Conservation (phyloP, 2,113 vertebrate species). For the Pao palembangensis region DNA sequence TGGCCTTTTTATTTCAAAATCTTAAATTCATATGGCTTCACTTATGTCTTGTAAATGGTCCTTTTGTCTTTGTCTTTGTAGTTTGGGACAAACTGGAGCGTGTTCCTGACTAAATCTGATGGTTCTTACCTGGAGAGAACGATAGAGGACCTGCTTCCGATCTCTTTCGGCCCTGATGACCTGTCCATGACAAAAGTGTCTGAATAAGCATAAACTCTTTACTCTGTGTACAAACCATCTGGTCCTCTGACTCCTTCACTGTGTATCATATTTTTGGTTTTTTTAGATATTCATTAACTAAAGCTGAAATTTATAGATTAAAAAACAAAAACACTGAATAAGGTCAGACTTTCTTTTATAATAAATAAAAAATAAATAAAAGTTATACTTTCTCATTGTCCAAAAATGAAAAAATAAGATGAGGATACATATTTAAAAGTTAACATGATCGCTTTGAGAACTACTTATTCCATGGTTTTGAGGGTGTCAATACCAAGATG, state of each 20-base stretch:
- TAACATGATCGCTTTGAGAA: slow-evolving; percentile 10
- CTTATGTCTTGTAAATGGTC: too few species aligned
- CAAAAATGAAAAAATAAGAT: slow-evolving; percentile 8
- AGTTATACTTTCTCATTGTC: slow-evolving; percentile 23
- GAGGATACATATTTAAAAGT: not conserved
- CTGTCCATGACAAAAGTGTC: slow-evolving; percentile 62
- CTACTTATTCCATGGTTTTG: slow-evolving; percentile 39
- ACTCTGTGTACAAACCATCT: too few species aligned
- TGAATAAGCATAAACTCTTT: not conserved
- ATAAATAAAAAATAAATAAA: slow-evolving; percentile 56
- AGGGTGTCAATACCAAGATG: too few species aligned
- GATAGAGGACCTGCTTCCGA: slow-evolving; percentile 81
- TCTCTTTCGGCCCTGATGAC: slow-evolving; percentile 83
- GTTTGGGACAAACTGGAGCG: slow-evolving; percentile 83
- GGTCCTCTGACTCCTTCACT: too few species aligned
- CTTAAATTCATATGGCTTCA: too few species aligned
- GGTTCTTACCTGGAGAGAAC: slow-evolving; percentile 74
- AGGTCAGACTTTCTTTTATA: slow-evolving; percentile 44
- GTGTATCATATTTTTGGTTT: too few species aligned
- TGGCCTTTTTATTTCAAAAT: too few species aligned
- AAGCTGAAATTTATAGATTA: not conserved
- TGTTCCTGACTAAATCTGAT: slow-evolving; percentile 82
- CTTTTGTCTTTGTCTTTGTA: slow-evolving; percentile 40
- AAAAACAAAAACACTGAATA: slow-evolving; percentile 33
- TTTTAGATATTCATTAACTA: too few species aligned